phyloP scores from a whole-genome alignment of 2,113 vertebrate species.

The Colossoma macropomum region DNA sequence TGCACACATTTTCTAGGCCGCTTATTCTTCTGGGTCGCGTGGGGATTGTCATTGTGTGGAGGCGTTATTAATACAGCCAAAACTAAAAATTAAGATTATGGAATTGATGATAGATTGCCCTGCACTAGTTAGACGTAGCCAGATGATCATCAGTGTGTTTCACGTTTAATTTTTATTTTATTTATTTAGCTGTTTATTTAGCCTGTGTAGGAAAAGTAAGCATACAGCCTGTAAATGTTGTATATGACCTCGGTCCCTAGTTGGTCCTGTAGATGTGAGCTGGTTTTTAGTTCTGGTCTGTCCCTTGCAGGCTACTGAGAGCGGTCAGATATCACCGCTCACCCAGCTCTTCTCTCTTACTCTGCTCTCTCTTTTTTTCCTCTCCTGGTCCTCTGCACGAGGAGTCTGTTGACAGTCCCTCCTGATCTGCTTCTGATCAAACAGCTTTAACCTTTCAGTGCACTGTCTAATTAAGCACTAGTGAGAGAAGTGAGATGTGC shows the following conservation, averaged over 20 bases:
- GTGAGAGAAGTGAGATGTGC: not conserved
- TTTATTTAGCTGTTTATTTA: too few species aligned
- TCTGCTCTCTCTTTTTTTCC: constrained; percentile 27
- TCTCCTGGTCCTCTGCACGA: not conserved
- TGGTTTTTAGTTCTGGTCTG: constrained; percentile 26
- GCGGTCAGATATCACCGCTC: constrained; percentile 27
- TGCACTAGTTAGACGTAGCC: too few species aligned
- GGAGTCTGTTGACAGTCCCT: constrained; percentile 39
- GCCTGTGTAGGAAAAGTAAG: too few species aligned
- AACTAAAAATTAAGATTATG: too few species aligned
- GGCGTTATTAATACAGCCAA: too few species aligned
- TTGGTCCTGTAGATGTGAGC: constrained; percentile 2
- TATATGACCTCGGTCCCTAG: not conserved
- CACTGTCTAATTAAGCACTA: not conserved
- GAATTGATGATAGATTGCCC: too few species aligned
- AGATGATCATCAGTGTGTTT: too few species aligned
- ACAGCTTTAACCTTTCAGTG: constrained; percentile 8
- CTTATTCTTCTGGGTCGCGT: too few species aligned
- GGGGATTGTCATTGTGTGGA: too few species aligned
- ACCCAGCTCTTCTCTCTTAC: not conserved
- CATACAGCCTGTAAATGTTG: not conserved
- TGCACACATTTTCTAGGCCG: too few species aligned
- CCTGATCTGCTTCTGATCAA: constrained; percentile 17
- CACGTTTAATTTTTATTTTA: too few species aligned
- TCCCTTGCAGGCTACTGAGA: constrained; percentile 21